Evolutionary conservation across 2,113 vertebrate genomes (phyloP).

Genomic region (Hassar affinis): DNA sequence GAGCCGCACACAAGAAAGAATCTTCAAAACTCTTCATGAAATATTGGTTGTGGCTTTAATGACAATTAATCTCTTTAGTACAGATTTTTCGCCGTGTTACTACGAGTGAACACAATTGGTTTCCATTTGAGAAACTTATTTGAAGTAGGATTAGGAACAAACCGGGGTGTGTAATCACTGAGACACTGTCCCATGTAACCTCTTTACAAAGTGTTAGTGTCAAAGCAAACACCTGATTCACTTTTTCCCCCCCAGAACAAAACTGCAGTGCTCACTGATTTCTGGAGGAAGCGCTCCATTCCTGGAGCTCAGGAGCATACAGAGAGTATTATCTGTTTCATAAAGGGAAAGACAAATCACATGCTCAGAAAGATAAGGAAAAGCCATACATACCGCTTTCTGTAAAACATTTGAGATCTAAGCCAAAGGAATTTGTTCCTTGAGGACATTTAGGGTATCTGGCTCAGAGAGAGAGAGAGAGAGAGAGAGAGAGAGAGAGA

Average conservation of each 20-base stretch:
- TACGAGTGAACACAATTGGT: background rate
- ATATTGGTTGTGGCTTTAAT: background rate
- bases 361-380: slow-evolving; percentile 1
- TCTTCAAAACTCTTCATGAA: background rate
- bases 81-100: background rate
- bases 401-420: background rate
- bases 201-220: slow-evolving; percentile 28
- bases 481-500: slow-evolving; percentile 1
- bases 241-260: slow-evolving; percentile 30
- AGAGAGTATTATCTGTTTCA: slow-evolving; percentile 1
- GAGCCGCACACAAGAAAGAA: background rate
- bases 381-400: background rate
- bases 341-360: background rate
- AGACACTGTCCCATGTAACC: slow-evolving; percentile 40
- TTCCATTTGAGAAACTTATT: slow-evolving; percentile 36
- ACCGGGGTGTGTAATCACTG: slow-evolving; percentile 33
- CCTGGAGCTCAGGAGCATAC: background rate
- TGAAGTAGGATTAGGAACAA: slow-evolving; percentile 41
- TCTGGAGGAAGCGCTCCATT: background rate
- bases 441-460: background rate
- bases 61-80: slow-evolving; percentile 6
- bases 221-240: slow-evolving; percentile 35
- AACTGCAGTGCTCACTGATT: background rate
- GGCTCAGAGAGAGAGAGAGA: slow-evolving; percentile 1
- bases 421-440: background rate